phyloP scores from a whole-genome alignment of 1,140 invertebrate genomes.

The Tenebrio molitor region DNA sequence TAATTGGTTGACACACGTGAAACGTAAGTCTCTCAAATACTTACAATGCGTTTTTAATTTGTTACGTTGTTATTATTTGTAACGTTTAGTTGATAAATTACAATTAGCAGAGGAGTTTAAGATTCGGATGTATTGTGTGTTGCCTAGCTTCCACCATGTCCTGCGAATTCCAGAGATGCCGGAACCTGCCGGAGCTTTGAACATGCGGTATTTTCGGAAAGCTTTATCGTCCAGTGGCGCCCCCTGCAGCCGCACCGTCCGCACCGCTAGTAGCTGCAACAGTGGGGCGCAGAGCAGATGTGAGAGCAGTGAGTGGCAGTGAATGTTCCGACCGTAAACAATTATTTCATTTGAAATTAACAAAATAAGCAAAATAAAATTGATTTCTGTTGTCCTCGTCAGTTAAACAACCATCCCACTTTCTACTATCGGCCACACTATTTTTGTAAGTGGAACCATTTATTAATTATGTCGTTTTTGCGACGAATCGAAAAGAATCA shows the following conservation, averaged over 20 bases:
- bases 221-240: slow-evolving; percentile 2
- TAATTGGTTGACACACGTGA: no score
- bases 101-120: no score
- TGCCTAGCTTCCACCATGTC: neutral
- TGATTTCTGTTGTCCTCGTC: slow-evolving; percentile 10
- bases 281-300: slow-evolving; percentile 35
- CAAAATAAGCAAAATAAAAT: slow-evolving; percentile 21
- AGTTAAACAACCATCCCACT: slow-evolving; percentile 1
- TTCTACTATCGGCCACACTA: neutral
- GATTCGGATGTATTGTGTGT: slow-evolving; percentile 18
- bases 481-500: neutral
- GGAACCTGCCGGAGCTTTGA: neutral
- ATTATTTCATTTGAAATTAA: slow-evolving; percentile 30
- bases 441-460: slow-evolving; percentile 16
- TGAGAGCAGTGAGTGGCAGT: slow-evolving; percentile 35
- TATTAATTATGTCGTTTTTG: slow-evolving; percentile 8
- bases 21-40: no score
- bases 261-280: slow-evolving; percentile 5
- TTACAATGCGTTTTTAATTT: no score
- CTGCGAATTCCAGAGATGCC: neutral
- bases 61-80: no score
- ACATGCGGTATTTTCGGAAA: slow-evolving; percentile 2
- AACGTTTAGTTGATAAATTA: no score
- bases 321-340: slow-evolving; percentile 23
- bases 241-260: neutral